A percentile compares a stretch with the other conserved stretches of the same genome.
These are phyloP conservation scores for Dendrolimus punctatus DNA, from an alignment of 1,140 invertebrate species.

Conservation along the genomic window DNA sequence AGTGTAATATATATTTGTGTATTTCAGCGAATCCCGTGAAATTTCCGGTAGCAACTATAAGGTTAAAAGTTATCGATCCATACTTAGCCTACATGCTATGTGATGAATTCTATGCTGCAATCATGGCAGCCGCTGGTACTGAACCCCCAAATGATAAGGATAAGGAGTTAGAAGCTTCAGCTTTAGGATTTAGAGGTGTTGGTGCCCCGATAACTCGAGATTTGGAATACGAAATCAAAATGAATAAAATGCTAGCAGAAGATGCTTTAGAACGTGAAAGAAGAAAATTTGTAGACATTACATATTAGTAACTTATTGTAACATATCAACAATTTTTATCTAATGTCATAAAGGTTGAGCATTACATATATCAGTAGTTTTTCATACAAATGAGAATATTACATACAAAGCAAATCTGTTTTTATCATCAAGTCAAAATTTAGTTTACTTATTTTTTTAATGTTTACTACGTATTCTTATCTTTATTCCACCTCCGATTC, in stretches of 20 bases:
- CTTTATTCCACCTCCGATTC: no score
- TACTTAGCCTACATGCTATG: conserved; percentile 44
- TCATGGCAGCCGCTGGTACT: conserved; percentile 36
- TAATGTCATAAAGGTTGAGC: no score
- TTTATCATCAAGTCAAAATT: no score
- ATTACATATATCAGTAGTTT: no score
- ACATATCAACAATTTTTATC: no score
- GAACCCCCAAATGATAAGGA: conserved; percentile 22
- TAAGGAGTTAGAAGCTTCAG: conserved; percentile 23
- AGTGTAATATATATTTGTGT: background rate
- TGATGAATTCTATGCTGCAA: conserved; percentile 23
- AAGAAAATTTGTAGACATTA: background rate
- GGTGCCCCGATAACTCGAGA: conserved; percentile 26
- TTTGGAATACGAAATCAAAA: conserved; percentile 10
- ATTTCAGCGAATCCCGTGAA: conserved; percentile 22
- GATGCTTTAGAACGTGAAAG: background rate
- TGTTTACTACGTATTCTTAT: no score
- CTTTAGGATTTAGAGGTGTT: conserved; percentile 26
- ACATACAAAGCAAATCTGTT: no score
- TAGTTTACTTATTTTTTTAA: no score
- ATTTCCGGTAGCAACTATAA: conserved; percentile 19
- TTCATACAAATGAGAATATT: no score
- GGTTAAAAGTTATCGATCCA: conserved; percentile 40
- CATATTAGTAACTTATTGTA: no score
- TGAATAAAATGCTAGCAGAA: background rate